phyloP scores from a whole-genome alignment of 2,888 invertebrate genomes.

The Philaethria dido region DNA sequence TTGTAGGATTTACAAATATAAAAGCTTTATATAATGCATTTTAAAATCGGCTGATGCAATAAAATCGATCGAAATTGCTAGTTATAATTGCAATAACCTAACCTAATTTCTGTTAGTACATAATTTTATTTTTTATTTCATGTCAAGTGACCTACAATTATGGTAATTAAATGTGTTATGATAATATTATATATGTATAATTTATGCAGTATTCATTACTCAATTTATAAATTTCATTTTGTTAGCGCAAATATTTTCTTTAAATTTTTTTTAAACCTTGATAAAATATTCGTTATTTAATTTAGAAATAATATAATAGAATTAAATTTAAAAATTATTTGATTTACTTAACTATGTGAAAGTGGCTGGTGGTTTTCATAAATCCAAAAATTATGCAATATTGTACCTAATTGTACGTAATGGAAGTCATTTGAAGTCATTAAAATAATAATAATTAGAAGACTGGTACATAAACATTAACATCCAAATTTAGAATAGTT shows the following conservation, averaged over 20 bases:
- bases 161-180: constrained; percentile 18
- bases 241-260: not conserved
- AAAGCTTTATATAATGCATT: constrained; percentile 33
- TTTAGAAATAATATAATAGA: not conserved
- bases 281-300: not conserved
- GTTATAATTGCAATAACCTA: constrained; percentile 33
- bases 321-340: not conserved
- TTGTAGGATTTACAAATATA: constrained; percentile 17
- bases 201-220: not conserved
- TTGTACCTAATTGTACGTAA: not conserved
- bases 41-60: constrained; percentile 33
- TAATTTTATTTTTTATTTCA: constrained; percentile 26
- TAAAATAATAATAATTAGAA: too few species aligned
- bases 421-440: not conserved
- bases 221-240: constrained; percentile 3
- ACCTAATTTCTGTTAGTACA: constrained; percentile 28
- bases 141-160: constrained; percentile 9
- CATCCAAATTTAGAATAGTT: too few species aligned
- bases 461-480: too few species aligned
- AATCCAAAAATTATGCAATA: not conserved
- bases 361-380: not conserved
- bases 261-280: not conserved
- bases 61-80: constrained; percentile 28
- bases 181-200: not conserved
- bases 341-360: not conserved